phyloP scores from a whole-genome alignment of 1,140 invertebrate species.

The Adoxophyes honmai region DNA sequence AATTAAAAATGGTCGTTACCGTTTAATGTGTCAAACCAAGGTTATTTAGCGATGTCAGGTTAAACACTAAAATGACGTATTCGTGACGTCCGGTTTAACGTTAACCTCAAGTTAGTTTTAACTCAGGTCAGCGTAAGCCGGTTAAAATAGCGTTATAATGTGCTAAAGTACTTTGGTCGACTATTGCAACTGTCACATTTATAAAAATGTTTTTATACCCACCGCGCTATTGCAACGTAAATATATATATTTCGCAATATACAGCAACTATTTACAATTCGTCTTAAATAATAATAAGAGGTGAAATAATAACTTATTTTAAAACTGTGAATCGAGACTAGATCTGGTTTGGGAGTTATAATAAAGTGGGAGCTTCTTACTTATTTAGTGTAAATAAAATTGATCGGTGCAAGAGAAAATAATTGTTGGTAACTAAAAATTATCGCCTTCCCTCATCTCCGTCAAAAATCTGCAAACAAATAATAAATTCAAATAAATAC shows the following conservation, averaged over 20 bases:
- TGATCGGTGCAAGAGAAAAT: slow-evolving; percentile 23
- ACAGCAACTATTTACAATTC: slow-evolving; percentile 16
- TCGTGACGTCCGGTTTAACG: too few relatives aligned
- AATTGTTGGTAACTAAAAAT: slow-evolving; percentile 43
- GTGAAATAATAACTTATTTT: slow-evolving; percentile 55
- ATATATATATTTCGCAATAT: slow-evolving; percentile 21
- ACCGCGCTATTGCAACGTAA: slow-evolving; percentile 7
- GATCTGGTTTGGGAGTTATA: slow-evolving; percentile 56
- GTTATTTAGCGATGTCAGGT: too few relatives aligned
- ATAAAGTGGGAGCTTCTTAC: slow-evolving; percentile 15
- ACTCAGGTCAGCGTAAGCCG: too few relatives aligned
- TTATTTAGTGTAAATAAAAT: slow-evolving; percentile 14
- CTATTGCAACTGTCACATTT: too few relatives aligned
- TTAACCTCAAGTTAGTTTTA: too few relatives aligned
- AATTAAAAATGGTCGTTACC: too few relatives aligned
- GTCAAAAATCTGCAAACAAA: slow-evolving; percentile 57
- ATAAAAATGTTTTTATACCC: not conserved
- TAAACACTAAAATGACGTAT: too few relatives aligned
- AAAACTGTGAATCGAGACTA: slow-evolving; percentile 73
- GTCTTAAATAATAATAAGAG: slow-evolving; percentile 19
- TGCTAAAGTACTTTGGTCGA: too few relatives aligned
- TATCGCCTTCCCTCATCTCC: slow-evolving; percentile 26
- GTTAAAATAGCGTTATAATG: too few relatives aligned
- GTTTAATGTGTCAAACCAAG: too few relatives aligned
- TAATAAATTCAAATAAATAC: slow-evolving; percentile 18